Percentiles rank a stretch among this genome's conserved stretches.
phyloP scores from a whole-genome alignment of 2,113 vertebrate species.

The Callocephalon fimbriatum region DNA sequence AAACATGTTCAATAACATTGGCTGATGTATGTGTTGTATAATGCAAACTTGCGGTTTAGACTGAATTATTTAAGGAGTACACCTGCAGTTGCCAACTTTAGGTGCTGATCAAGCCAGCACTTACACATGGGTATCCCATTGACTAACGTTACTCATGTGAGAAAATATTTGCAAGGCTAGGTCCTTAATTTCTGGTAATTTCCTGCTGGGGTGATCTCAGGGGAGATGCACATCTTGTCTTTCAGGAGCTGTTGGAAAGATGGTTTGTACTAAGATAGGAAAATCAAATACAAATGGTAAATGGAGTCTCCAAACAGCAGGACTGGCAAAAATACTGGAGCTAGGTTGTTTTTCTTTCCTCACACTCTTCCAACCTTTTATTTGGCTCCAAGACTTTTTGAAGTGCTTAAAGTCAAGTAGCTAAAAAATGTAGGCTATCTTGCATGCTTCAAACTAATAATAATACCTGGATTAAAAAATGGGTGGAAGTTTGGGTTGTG shows the following conservation, averaged over 20 bases:
- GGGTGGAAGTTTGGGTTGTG: not conserved
- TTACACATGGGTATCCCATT: not conserved
- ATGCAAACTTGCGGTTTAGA: not conserved
- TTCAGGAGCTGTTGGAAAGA: slow-evolving; percentile 56
- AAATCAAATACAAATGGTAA: slow-evolving; percentile 67
- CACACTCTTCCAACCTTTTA: slow-evolving; percentile 24
- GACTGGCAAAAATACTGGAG: slow-evolving; percentile 56
- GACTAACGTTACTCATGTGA: not conserved
- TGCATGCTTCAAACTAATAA: not conserved
- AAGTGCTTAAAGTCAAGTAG: slow-evolving; percentile 35
- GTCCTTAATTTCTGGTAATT: slow-evolving; percentile 28
- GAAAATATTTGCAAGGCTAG: slow-evolving; percentile 3
- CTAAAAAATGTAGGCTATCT: slow-evolving; percentile 16
- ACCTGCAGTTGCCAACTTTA: not conserved
- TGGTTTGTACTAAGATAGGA: slow-evolving; percentile 48
- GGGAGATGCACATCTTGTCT: slow-evolving; percentile 18
- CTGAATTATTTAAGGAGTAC: not conserved
- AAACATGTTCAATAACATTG: slow-evolving; percentile 7
- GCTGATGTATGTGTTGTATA: not conserved
- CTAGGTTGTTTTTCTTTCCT: slow-evolving; percentile 68
- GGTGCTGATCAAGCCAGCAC: not conserved
- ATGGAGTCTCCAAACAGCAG: slow-evolving; percentile 64
- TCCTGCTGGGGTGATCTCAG: not conserved
- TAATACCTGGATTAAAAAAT: slow-evolving; percentile 25
- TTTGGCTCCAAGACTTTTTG: slow-evolving; percentile 25